Percentiles rank a stretch among this genome's conserved stretches.
phyloP scores from a whole-genome alignment of 2,888 invertebrate species.

The Troides helena region DNA sequence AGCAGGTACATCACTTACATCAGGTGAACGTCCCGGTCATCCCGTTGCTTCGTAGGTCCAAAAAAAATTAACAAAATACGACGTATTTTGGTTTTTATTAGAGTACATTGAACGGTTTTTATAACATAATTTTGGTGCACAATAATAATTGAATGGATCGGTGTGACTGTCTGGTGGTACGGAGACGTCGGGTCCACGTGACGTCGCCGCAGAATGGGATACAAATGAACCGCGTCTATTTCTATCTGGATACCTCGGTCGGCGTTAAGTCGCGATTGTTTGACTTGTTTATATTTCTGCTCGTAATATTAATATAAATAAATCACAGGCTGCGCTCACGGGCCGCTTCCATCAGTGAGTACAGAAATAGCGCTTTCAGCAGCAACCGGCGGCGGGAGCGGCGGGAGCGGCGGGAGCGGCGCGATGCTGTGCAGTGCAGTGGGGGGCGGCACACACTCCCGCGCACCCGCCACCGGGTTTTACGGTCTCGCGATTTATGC shows the following conservation, averaged over 20 bases:
- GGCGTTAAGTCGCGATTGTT: conserved; percentile 1
- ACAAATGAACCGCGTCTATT: background rate
- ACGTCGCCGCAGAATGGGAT: too few relatives aligned
- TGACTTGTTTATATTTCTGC: background rate
- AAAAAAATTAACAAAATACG: too few relatives aligned
- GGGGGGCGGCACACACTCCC: conserved; percentile 4
- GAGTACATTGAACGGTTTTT: too few relatives aligned
- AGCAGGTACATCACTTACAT: too few relatives aligned
- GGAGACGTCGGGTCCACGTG: too few relatives aligned
- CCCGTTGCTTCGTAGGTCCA: too few relatives aligned
- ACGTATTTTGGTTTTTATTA: too few relatives aligned
- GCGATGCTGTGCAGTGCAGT: background rate
- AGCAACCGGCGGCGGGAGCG: background rate
- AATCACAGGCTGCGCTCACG: conserved; percentile 2
- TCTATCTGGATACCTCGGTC: background rate
- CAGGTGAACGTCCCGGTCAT: too few relatives aligned
- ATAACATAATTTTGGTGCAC: too few relatives aligned
- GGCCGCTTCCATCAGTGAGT: conserved; percentile 7
- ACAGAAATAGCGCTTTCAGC: conserved; percentile 19
- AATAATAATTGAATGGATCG: too few relatives aligned
- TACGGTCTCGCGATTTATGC: conserved; percentile 1
- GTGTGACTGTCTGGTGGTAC: too few relatives aligned
- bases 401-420: background rate
- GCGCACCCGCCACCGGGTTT: conserved; percentile 20
- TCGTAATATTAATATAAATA: background rate